A percentile compares a stretch with the other conserved stretches of the same genome.
Conservation (phyloP, 2,797 vertebrate genomes). For the Neosilurus hyrtlii region DNA sequence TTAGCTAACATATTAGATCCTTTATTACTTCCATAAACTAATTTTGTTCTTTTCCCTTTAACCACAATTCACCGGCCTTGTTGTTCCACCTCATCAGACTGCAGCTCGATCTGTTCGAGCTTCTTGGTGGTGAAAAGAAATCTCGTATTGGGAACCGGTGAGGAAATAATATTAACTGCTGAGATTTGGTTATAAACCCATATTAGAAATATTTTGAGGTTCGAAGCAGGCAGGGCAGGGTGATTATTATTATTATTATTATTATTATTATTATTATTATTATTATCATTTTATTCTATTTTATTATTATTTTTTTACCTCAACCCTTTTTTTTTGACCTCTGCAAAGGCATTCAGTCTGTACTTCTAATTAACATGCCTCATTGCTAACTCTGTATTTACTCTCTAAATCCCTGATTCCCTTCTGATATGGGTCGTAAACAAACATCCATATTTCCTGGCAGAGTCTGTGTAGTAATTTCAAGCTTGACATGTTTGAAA, state of each 20-base stretch:
- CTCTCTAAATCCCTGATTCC: constrained; percentile 52
- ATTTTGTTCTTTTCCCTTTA: constrained; percentile 24
- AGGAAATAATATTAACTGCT: constrained; percentile 27
- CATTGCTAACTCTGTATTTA: constrained; percentile 52
- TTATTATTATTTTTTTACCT: constrained; percentile 24
- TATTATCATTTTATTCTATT: too few species aligned
- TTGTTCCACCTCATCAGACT: constrained; percentile 18
- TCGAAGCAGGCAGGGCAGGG: constrained; percentile 33
- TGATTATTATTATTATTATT: not conserved
- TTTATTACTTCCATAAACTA: constrained; percentile 30
- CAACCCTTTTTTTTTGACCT: constrained; percentile 40
- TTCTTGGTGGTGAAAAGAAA: not conserved
- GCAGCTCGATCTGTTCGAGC: not conserved
- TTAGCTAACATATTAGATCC: not conserved
- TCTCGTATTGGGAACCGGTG: not conserved
- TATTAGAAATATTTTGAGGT: constrained; percentile 33
- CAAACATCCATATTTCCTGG: constrained; percentile 57
- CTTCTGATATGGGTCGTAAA: constrained; percentile 57
- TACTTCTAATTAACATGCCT: constrained; percentile 55
- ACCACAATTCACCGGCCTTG: not conserved
- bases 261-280: too few species aligned
- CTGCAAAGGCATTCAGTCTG: constrained; percentile 39
- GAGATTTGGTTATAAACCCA: constrained; percentile 14
- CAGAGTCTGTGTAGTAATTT: constrained; percentile 59
- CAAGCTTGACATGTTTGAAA: constrained; percentile 61